Evolutionary conservation across 2,113 vertebrate species (phyloP).

Genomic region (Otolemur garnettii): DNA sequence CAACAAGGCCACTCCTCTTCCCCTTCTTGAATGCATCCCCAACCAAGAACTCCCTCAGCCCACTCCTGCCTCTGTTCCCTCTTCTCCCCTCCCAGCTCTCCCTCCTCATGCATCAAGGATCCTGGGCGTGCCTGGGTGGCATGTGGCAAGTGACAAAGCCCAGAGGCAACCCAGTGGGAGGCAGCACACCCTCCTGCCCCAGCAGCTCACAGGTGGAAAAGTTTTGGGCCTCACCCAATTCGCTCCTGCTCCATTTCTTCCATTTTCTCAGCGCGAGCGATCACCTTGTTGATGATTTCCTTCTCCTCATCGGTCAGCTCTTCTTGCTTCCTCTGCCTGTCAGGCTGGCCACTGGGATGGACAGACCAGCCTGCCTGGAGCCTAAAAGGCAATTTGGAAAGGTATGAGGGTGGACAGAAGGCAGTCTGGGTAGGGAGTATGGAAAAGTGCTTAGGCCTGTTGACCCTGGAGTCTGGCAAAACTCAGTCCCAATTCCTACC

Average conservation of each 20-base stretch:
- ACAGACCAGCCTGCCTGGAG: slow-evolving; percentile 85
- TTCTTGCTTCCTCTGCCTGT: slow-evolving; percentile 87
- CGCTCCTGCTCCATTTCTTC: slow-evolving; percentile 95
- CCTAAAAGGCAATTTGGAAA: slow-evolving; percentile 78
- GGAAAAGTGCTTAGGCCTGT: accelerated
- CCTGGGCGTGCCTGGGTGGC: background rate
- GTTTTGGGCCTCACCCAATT: slow-evolving; percentile 89
- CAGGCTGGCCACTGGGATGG: slow-evolving; percentile 74
- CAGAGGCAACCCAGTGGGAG: background rate
- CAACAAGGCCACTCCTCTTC: accelerated
- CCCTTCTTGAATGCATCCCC: background rate
- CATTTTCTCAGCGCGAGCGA: slow-evolving; percentile 95
- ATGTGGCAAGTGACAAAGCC: background rate
- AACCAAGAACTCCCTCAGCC: accelerated
- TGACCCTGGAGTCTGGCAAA: background rate
- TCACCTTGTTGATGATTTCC: slow-evolving; percentile 96
- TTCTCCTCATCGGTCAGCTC: slow-evolving; percentile 98
- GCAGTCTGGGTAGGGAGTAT: accelerated
- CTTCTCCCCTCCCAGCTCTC: slow-evolving; percentile 10
- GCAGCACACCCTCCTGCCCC: background rate
- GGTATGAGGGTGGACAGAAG: background rate
- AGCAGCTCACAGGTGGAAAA: accelerated
- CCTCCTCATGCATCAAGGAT: background rate
- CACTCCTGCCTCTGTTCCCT: background rate
- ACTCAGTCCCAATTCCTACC: background rate